Evolutionary conservation across 2,113 vertebrate species (phyloP), one percentile per base, ranked within the genome.

Genomic region (Anseranas semipalmata): DNA sequence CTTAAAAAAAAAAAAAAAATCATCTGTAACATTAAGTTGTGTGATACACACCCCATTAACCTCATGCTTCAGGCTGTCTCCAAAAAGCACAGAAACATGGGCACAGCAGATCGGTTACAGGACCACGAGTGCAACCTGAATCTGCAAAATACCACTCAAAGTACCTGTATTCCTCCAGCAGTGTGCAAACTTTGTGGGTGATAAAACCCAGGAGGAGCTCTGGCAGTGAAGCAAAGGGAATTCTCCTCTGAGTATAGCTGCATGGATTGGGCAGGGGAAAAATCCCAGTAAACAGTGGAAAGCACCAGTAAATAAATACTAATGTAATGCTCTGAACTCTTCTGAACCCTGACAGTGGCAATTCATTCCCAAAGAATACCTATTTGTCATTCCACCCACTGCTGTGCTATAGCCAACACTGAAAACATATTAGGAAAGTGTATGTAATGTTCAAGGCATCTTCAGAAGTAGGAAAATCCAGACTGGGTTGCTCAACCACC

Each of bases 371-470:
- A 73, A 91, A 90, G 65, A 90, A 87, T 81, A 96, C 71, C 93
- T 96, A 92, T 95, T 96, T 96, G 92, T 97, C 88, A 92, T 97
- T 87, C 96, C 94, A 96, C 96, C 96, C 95, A 96, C 96, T 95
- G 70, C 46, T 96, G 94, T 91, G 94, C 90, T 96, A 95, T 89
- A 87, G 94, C 70, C 53, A 53, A 93, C 92, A 79, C 67, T 92
- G 80, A 96, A 96, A 97, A 95, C 95, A 96, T 93, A 89, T 95
- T 96, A 97, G 96, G 95, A 97, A 96, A 96, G 92, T 89, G 77
- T 55, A 97, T 96, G 94, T 97, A 95, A 96, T 94, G 89, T 97
- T 95, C 94, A 89, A 96, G 86, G 94, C 92, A 93, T 96, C 95
- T 95, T 93, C 89, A 95, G 89, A 92, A 95, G 91, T 82, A 96